phyloP scores from a whole-genome alignment of 2,888 invertebrate species.

The Thecocarcelia acutangulata region DNA sequence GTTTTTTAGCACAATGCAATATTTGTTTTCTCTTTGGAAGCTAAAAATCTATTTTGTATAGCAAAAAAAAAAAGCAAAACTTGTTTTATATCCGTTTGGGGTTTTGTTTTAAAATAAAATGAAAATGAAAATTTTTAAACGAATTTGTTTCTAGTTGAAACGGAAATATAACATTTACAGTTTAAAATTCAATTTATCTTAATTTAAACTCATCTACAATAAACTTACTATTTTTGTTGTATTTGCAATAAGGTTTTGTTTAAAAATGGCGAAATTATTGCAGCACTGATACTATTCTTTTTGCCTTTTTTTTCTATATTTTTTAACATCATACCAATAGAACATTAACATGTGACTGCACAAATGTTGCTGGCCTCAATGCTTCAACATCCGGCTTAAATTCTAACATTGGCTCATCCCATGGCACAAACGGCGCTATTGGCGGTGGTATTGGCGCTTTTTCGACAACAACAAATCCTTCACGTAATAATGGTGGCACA shows the following conservation, averaged over 20 bases:
- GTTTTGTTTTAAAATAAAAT: slow-evolving; percentile 8
- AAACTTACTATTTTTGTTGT: slow-evolving; percentile 49
- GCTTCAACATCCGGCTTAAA: slow-evolving; percentile 74
- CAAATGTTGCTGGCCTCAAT: slow-evolving; percentile 76
- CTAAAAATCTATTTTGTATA: slow-evolving; percentile 23
- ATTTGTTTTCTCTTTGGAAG: not conserved
- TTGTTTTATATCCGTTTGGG: slow-evolving; percentile 35
- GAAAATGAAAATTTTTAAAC: not conserved
- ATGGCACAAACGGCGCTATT: slow-evolving; percentile 59
- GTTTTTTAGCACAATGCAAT: not conserved
- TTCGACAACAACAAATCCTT: slow-evolving; percentile 79
- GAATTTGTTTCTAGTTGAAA: slow-evolving; percentile 22
- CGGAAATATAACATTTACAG: slow-evolving; percentile 62
- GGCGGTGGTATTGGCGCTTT: slow-evolving; percentile 74
- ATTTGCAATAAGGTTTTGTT: slow-evolving; percentile 29
- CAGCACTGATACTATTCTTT: slow-evolving; percentile 47
- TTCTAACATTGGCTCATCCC: slow-evolving; percentile 64
- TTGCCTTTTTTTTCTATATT: slow-evolving; percentile 5
- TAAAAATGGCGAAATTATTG: slow-evolving; percentile 39
- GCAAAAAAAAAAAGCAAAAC: slow-evolving; percentile 4
- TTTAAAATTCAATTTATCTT: slow-evolving; percentile 68
- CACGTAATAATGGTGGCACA: slow-evolving; percentile 78
- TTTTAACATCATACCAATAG: slow-evolving; percentile 72
- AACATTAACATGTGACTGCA: slow-evolving; percentile 81
- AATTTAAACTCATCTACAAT: slow-evolving; percentile 53